Base-by-base conservation (phyloP, 2,888 invertebrate species). In the Eristalis tenax region DNA sequence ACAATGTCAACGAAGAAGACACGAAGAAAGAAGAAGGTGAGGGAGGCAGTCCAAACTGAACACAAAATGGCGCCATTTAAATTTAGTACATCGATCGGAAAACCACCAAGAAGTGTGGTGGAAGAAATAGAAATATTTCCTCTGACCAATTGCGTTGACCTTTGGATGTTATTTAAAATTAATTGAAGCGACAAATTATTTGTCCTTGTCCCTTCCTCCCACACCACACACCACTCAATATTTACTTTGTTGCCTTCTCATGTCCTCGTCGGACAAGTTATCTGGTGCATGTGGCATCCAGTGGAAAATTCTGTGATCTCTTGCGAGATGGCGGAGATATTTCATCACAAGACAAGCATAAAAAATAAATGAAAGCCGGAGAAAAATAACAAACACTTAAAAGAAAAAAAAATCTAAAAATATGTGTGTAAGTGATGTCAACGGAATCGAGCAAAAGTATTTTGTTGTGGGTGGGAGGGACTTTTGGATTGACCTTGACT, bases 61-160 rank as follows among this genome's bases (percentile, higher is more conserved):
- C 50, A 50, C 32, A 43, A 56, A 76, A 76, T 66, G 81, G 76
- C 84, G 80, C 43, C 84, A 65, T 50, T 64, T 77, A 59, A 57
- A 63, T 23, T 63, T 50, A 61, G 71, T 50, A 50, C 50, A 66
- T 8, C 18, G 11, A 77, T 82, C 61, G 11, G 10, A 28, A 64
- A 71, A 64, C 15, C 18, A 71, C 65, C 43, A 50, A 50, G 35
- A 15, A 68, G 28, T 43, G 32, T 32, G 43, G 28, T 66, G 66
- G 4, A 28, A 28, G 4, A 66, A 50, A 50, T 32, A 18, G 18
- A n/a, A 18, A 50, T 18, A 50, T 50, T 50, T 50, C 18, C 50
- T 50, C 50, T 18, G 50, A n/a, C 50, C 18, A 50, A 50, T n/a
- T 10, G 8, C 50, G 50, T 18, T 8, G 18, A 18, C 18, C 43